Conservation (phyloP, 2,888 invertebrate genomes). For the Druceiella hillmani region DNA sequence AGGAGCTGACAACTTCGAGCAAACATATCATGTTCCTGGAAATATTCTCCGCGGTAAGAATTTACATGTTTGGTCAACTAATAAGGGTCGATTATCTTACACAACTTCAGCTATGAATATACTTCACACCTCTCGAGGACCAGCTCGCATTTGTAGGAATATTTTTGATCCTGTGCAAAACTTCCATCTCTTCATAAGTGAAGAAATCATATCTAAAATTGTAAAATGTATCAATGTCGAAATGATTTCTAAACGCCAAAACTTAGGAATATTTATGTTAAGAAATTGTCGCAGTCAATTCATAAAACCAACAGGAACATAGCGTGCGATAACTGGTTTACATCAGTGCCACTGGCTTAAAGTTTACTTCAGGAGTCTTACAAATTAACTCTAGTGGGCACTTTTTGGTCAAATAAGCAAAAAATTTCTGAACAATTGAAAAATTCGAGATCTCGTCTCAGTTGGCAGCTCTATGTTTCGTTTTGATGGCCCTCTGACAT, state of each 20-base stretch:
- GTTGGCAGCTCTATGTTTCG: not conserved
- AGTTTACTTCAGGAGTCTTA: constrained; percentile 9
- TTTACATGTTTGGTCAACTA: constrained; percentile 2
- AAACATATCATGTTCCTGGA: not conserved
- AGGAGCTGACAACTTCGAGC: constrained; percentile 6
- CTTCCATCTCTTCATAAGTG: not conserved
- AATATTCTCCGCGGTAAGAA: not conserved
- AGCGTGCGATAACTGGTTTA: constrained; percentile 8
- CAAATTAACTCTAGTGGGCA: not conserved
- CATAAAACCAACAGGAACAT: not conserved
- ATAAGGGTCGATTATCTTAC: too few species aligned
- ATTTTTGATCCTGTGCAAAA: constrained; percentile 19
- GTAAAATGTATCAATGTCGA: not conserved
- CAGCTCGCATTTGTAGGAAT: not conserved
- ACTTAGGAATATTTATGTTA: not conserved
- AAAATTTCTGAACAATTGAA: constrained; percentile 7
- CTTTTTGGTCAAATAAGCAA: constrained; percentile 6
- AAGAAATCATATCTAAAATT: not conserved
- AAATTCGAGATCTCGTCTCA: too few species aligned
- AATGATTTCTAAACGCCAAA: too few species aligned
- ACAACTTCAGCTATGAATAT: constrained; percentile 10
- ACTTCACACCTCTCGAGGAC: constrained; percentile 9
- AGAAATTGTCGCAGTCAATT: not conserved
- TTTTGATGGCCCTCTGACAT: not conserved
- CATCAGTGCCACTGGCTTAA: constrained; percentile 9